Conservation (phyloP, 2,888 invertebrate genomes). For the Halictus quadricinctus region DNA sequence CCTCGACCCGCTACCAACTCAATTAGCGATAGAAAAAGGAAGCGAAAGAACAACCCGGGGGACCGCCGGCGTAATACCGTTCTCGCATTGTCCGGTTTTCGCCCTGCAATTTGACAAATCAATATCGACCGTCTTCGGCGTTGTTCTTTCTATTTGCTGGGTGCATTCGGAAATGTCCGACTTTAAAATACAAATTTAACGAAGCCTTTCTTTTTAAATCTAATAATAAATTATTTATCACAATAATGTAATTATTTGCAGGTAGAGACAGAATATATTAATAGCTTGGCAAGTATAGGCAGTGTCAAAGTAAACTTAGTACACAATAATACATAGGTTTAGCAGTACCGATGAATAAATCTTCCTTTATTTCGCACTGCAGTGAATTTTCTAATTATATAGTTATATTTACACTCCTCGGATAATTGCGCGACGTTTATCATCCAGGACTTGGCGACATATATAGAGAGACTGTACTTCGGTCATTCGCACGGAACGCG, state of each 20-base stretch:
- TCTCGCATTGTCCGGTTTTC: conserved; percentile 5
- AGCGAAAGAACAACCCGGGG: conserved; percentile 28
- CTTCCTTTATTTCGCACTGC: too few relatives aligned
- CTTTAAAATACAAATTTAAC: neutral
- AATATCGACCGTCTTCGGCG: neutral
- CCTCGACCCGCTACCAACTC: conserved; percentile 64
- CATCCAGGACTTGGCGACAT: too few relatives aligned
- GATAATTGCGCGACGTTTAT: too few relatives aligned
- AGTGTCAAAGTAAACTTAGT: too few relatives aligned
- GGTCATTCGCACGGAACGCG: too few relatives aligned
- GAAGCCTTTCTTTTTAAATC: neutral
- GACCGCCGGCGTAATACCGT: conserved; percentile 16
- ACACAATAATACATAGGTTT: too few relatives aligned
- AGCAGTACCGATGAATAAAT: too few relatives aligned
- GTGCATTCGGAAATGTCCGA: neutral
- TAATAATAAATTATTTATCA: too few relatives aligned
- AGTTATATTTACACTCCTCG: too few relatives aligned
- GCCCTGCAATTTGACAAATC: neutral
- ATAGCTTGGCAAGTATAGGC: neutral
- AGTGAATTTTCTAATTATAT: too few relatives aligned
- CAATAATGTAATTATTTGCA: neutral
- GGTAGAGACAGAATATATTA: neutral
- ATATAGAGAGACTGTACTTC: too few relatives aligned
- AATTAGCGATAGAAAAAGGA: conserved; percentile 70
- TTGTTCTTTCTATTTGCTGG: neutral